Evolutionary conservation across 1,140 invertebrate species (phyloP), one percentile per base, ranked within the genome.

Genomic region (Globodera rostochiensis): DNA sequence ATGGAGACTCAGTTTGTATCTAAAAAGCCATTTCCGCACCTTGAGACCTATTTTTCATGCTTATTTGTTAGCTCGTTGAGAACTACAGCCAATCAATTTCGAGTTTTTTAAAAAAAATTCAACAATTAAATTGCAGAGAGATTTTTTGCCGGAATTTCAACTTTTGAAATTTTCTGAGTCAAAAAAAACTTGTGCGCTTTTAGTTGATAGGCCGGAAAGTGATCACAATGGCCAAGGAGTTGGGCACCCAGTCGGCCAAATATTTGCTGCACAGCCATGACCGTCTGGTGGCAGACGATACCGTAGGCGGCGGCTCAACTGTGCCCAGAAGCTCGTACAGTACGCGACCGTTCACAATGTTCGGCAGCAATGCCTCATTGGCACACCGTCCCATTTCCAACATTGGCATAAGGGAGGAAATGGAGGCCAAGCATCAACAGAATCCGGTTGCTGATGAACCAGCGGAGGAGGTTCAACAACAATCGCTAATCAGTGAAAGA

Each of bases 251-350:
- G 71, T 74, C 86, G 19, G 77, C 85, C n/a, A 84, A 60, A 69
- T 86, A 86, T 67, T 67, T 85, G 66, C 73, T 85, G 36, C 84
- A 85, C 57, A 84, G 85, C 57, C 85, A 85, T 49, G 84, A 85
- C 36, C 53, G 79, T 46, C 53, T 85, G 46, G 86, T 85, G 13
- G 74, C 74, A 15, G 85, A 85, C 36, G 82, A 83, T 36, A 83
- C 85, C 45, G 75, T 84, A 5, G 77, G 66, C 3, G 83, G 84
- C n/a, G 83, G 53, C 11, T 67, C 15, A 73, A 67, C 79, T 7
- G 85, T 73, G 46, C 60, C 82, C 53, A 60, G 64, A 21, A 70
- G 36, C 6, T n/a, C 82, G n/a, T 82, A 67, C 64, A 67, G 73
- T 25, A 46, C 66, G 21, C 50, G 57, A n/a, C 77, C 84, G 69